Evolutionary conservation across 2,888 invertebrate genomes (phyloP), one percentile per base, ranked within the genome.

Genomic region (Seira ritae): DNA sequence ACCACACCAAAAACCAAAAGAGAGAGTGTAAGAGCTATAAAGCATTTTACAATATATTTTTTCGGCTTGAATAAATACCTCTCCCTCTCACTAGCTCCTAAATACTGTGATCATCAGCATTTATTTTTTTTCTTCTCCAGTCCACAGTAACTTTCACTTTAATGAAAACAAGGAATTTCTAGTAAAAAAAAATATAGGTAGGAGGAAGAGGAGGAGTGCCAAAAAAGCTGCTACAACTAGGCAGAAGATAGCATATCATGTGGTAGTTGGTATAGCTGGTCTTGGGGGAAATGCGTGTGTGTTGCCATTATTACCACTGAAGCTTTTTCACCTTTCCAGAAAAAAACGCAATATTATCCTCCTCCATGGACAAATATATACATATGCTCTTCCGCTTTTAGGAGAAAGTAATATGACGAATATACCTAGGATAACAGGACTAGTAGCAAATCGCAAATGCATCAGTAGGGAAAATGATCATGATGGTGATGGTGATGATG

Each of bases 41-140:
- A 62, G 62, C 62, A 62, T 62, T 62, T 62, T 62, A 62, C 62
- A n/a, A n/a, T n/a, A n/a, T n/a, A 62, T 20, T 62, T 62, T 62
- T 62, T 62, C 55, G 17, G 55, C 6, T 55, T 55, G 55, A 55
- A 55, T 55, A 17, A 1, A 55, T 31, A 4, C 31, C 8, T 2
- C 31, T 50, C 3, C 1, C 50, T n/a, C n/a, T n/a, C n/a, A n/a
- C n/a, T n/a, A n/a, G 10, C 62, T 62, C 62, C 62, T 62, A 62
- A 62, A 62, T 62, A 20, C 62, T 62, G 20, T 62, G 62, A 81
- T 76, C 71, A 76, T 72, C 80, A 75, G 68, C 67, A 73, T 79
- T 62, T 71, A n/a, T n/a, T n/a, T n/a, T n/a, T n/a, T n/a, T n/a
- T n/a, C n/a, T 67, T 12, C 31, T 23, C 17, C 2, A 2, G 65